phyloP scores from a whole-genome alignment of 2,113 vertebrate genomes.

The Nycticryphes semicollaris region DNA sequence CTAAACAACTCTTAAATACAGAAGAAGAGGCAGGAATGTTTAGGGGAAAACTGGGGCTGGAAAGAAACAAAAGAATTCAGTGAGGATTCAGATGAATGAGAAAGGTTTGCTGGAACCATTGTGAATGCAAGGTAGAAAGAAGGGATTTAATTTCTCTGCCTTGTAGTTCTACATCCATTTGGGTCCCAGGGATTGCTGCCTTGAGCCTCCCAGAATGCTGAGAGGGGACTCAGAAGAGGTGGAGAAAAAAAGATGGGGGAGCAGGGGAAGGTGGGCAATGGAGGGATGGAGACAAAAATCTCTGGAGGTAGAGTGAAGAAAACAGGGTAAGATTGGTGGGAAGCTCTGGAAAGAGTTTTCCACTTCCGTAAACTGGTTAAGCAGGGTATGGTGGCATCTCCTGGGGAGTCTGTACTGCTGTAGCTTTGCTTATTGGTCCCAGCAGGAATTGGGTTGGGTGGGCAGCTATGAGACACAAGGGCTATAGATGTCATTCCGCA shows the following conservation, averaged over 20 bases:
- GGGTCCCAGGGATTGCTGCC: background rate
- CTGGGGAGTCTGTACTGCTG: background rate
- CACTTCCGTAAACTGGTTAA: background rate
- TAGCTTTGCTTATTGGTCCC: background rate
- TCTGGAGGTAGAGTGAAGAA: background rate
- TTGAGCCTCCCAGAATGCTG: background rate
- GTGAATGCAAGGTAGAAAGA: background rate
- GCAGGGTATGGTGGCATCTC: fast-evolving
- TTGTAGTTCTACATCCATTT: background rate
- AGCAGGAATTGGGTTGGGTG: background rate
- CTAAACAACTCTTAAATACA: too few relatives aligned
- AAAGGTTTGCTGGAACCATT: background rate
- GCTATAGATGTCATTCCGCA: background rate
- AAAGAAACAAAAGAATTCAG: background rate
- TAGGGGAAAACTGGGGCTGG: fast-evolving
- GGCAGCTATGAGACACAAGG: background rate
- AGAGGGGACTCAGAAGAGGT: background rate
- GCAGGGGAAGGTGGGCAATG: too few relatives aligned
- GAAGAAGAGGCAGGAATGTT: background rate
- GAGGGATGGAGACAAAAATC: background rate
- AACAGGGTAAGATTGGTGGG: background rate
- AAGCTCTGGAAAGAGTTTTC: background rate
- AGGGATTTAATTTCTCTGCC: background rate
- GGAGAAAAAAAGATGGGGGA: too few relatives aligned
- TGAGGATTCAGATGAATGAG: background rate